Conservation (phyloP, 2,888 invertebrate genomes). For the Sisyra nigra region DNA sequence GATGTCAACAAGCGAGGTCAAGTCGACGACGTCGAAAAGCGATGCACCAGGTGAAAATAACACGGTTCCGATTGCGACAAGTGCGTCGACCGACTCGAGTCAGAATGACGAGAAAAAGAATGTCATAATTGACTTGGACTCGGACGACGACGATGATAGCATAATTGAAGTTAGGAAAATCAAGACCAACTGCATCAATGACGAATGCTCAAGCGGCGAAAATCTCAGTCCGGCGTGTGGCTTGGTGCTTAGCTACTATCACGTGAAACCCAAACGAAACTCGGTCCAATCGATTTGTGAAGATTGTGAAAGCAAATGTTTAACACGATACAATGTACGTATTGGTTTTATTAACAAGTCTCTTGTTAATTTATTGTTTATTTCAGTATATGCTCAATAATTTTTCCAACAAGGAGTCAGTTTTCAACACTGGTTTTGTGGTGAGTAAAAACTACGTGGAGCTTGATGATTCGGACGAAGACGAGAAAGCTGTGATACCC, state of each 20-base stretch:
- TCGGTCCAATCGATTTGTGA: slow-evolving; percentile 25
- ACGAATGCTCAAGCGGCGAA: slow-evolving; percentile 29
- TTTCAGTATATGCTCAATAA: slow-evolving; percentile 12
- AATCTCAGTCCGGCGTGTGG: slow-evolving; percentile 28
- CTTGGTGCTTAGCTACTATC: slow-evolving; percentile 26
- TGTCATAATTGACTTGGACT: too few relatives aligned
- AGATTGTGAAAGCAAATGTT: slow-evolving; percentile 23
- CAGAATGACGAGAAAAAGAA: too few relatives aligned
- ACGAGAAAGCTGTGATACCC: slow-evolving; percentile 16
- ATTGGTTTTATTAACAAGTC: slow-evolving; percentile 11
- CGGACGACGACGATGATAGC: too few relatives aligned
- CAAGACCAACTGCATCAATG: slow-evolving; percentile 36
- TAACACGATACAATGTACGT: slow-evolving; percentile 23
- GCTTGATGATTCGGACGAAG: slow-evolving; percentile 26
- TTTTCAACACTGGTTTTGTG: slow-evolving; percentile 22
- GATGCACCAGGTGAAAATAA: too few relatives aligned
- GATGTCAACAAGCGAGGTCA: too few relatives aligned
- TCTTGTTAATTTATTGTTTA: not conserved
- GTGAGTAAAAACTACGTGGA: slow-evolving; percentile 25
- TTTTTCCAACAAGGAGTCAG: slow-evolving; percentile 13
- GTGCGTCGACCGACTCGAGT: too few relatives aligned
- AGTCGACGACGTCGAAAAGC: too few relatives aligned
- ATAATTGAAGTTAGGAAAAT: too few relatives aligned
- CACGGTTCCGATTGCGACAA: too few relatives aligned
- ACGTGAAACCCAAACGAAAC: slow-evolving; percentile 23